phyloP scores from a whole-genome alignment of 2,113 vertebrate species.

The Halichoeres trimaculatus region DNA sequence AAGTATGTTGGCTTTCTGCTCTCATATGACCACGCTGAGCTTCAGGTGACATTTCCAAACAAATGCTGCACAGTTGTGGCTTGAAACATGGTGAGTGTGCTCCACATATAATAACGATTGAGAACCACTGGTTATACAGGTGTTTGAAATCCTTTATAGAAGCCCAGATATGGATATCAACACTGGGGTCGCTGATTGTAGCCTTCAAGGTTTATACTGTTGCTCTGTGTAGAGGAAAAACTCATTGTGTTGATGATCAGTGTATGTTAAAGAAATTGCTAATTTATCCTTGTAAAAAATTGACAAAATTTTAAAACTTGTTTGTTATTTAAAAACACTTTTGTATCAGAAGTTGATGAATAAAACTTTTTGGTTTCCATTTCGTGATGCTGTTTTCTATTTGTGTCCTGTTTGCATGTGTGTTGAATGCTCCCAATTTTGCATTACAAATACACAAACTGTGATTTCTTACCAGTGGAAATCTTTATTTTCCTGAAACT shows the following conservation, averaged over 20 bases:
- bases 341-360: conserved; percentile 85
- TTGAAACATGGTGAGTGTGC: conserved; percentile 24
- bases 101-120: conserved; percentile 20
- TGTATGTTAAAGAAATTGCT: conserved; percentile 81
- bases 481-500: no score
- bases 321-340: conserved; percentile 85
- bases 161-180: conserved; percentile 36
- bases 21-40: conserved; percentile 44
- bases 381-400: not conserved
- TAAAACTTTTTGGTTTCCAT: conserved; percentile 76
- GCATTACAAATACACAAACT: not conserved
- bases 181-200: conserved; percentile 36
- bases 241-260: conserved; percentile 63
- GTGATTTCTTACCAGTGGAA: not conserved
- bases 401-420: no score
- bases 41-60: conserved; percentile 66
- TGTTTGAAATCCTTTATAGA: conserved; percentile 49
- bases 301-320: conserved; percentile 64
- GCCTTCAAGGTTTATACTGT: conserved; percentile 63
- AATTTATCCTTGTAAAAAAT: conserved; percentile 87
- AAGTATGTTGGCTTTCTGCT: conserved; percentile 46
- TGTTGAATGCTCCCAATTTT: not conserved
- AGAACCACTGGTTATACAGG: conserved; percentile 49
- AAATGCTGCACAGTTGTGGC: conserved; percentile 41
- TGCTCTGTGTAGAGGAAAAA: conserved; percentile 63